phyloP scores from a whole-genome alignment of 2,797 vertebrate genomes.

The Geotria australis region DNA sequence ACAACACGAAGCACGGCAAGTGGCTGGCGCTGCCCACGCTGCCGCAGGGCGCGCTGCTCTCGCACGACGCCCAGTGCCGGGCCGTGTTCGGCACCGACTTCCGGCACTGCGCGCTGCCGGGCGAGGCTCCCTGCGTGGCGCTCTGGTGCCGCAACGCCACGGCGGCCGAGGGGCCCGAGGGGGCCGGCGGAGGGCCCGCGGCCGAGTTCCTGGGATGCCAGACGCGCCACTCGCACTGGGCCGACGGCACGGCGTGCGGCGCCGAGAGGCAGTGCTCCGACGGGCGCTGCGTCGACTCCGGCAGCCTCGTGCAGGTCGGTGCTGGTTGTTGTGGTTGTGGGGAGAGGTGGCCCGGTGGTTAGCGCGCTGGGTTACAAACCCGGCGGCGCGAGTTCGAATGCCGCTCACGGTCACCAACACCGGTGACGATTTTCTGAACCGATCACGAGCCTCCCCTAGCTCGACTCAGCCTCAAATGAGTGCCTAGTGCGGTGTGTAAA shows the following conservation, averaged over 20 bases:
- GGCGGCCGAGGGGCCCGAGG: no score
- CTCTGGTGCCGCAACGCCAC: slow-evolving; percentile 12
- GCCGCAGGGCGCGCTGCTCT: slow-evolving; percentile 14
- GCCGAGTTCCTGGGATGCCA: slow-evolving; percentile 16
- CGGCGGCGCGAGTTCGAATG: no score
- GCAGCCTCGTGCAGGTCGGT: no score
- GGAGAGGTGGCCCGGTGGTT: no score
- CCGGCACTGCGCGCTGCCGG: slow-evolving; percentile 11
- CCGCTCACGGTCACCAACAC: no score
- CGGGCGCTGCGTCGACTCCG: slow-evolving; percentile 6
- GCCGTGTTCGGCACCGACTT: slow-evolving; percentile 15
- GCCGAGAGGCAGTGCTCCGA: slow-evolving; percentile 11
- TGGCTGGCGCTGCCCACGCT: slow-evolving; percentile 11
- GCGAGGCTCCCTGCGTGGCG: slow-evolving; percentile 9
- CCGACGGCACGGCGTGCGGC: slow-evolving; percentile 13
- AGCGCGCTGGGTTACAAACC: no score
- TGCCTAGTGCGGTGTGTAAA: no score
- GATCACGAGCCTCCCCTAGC: no score
- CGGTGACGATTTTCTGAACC: no score
- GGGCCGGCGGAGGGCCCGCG: slow-evolving; percentile 4
- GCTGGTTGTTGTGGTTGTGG: no score
- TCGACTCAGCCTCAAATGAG: no score
- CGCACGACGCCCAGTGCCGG: slow-evolving; percentile 14
- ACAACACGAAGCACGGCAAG: slow-evolving; percentile 9
- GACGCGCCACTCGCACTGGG: slow-evolving; percentile 20